These are phyloP conservation scores for Heliconius melpomene DNA, from an alignment of 1,140 invertebrate genomes.

Conservation along the genomic window DNA sequence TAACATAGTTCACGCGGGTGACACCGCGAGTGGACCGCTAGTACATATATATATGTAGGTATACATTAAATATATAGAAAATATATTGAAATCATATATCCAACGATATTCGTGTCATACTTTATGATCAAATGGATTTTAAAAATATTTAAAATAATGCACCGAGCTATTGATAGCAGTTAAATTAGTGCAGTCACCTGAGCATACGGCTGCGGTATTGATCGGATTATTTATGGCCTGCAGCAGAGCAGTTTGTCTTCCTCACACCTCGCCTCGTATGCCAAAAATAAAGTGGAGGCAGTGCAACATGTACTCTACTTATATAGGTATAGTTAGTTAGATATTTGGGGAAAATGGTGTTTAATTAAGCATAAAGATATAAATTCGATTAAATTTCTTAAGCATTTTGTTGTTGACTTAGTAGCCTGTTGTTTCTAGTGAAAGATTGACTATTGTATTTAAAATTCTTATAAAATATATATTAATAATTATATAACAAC, in stretches of 20 bases:
- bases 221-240: conserved; percentile 60
- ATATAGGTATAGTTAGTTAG: background rate
- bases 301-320: background rate
- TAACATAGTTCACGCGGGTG: too few relatives aligned
- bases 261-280: conserved; percentile 21
- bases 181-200: conserved; percentile 36
- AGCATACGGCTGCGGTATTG: conserved; percentile 49
- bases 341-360: background rate
- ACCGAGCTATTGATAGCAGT: conserved; percentile 15
- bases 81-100: too few relatives aligned
- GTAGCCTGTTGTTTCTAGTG: too few relatives aligned
- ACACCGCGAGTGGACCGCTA: too few relatives aligned
- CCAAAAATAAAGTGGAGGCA: conserved; percentile 18
- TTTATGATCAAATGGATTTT: background rate
- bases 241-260: conserved; percentile 23
- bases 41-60: too few relatives aligned
- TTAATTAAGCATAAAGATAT: background rate
- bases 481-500: too few relatives aligned
- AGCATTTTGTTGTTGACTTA: too few relatives aligned
- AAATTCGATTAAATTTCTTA: background rate
- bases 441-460: background rate
- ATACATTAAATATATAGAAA: too few relatives aligned
- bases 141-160: conserved; percentile 12
- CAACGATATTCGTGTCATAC: background rate
- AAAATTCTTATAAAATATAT: too few relatives aligned